Base-by-base conservation (phyloP, 2,797 vertebrate species). In the Phyllotis vaccarum region DNA sequence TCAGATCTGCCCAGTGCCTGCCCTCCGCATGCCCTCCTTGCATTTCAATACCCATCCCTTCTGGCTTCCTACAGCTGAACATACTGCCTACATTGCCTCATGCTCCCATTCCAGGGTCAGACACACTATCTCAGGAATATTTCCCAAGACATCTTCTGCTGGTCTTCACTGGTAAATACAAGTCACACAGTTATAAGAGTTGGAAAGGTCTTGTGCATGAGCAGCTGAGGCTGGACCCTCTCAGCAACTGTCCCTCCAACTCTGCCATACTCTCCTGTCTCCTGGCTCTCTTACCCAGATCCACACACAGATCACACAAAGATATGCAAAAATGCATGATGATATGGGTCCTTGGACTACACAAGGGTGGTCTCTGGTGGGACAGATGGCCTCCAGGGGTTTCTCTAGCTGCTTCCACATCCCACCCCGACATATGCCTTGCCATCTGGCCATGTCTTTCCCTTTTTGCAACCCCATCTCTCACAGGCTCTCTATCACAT, bases 401-500 rank as follows among this genome's bases (percentile, higher is more conserved):
- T 75, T 29, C 19, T 34, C 10, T 0, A 1, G 34, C 46, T 27
- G 19, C 43, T 52, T 31, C 34, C 37, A 40, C 13, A 54, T 64
- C 60, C 83, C 21, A 54, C 19, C 0, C 14, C 34, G 24, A 46
- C 6, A 6, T 3, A 40, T 3, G 10, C 19, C 34, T 54, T 58
- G 43, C 78, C 8, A 6, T 43, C 64, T 52, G 16, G 13, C 54
- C 31, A 62, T 14, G 16, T 60, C 37, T 60, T 85, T 83, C 4
- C 14, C n/a, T 29, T 13, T 31, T 40, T 0, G 5, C 3, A 16
- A 60, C 22, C 27, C 16, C 11, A 0, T 14, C 37, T 16, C 34
- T 3, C 22, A 10, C 17, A 27, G 27, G 37, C 14, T 14, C 3
- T 22, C 13, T 5, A 17, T 1, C 0, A 29, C 62, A 49, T 14